Evolutionary conservation across 2,113 vertebrate genomes (phyloP).

Genomic region (Artemisiospiza belli): DNA sequence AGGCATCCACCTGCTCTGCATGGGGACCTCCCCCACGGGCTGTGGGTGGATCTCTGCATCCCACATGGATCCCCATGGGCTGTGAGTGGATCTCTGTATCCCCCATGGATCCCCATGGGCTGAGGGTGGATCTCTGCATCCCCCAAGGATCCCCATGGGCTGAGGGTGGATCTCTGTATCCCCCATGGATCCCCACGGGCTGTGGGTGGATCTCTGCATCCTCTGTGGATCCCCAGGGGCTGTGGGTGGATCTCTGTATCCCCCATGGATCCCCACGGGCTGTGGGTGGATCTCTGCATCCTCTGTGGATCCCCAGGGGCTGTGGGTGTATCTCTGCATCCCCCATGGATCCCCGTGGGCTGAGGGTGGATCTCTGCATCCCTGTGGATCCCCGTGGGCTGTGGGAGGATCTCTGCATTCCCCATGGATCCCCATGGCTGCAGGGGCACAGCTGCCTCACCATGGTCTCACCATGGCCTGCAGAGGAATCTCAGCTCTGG

Average conservation of each 20-base stretch:
- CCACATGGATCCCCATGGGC: too few species aligned
- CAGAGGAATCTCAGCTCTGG: fast-evolving
- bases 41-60: too few species aligned
- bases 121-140: background rate
- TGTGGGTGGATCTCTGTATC: background rate
- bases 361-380: background rate
- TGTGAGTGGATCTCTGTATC: too few species aligned
- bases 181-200: too few species aligned
- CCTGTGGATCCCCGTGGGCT: background rate
- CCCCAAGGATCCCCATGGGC: fast-evolving
- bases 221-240: background rate
- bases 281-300: too few species aligned
- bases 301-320: too few species aligned
- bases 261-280: fast-evolving
- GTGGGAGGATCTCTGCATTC: background rate
- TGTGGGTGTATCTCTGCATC: too few species aligned
- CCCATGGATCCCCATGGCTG: too few species aligned
- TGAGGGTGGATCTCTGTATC: background rate
- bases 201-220: too few species aligned
- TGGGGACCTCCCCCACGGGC: background rate
- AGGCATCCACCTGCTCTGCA: background rate
- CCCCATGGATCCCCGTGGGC: background rate
- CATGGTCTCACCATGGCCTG: background rate
- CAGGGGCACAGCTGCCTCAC: background rate
- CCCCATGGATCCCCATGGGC: background rate